Percentiles rank a stretch among this genome's conserved stretches.
phyloP scores from a whole-genome alignment of 2,797 vertebrate genomes.

The Lerista edwardsae region DNA sequence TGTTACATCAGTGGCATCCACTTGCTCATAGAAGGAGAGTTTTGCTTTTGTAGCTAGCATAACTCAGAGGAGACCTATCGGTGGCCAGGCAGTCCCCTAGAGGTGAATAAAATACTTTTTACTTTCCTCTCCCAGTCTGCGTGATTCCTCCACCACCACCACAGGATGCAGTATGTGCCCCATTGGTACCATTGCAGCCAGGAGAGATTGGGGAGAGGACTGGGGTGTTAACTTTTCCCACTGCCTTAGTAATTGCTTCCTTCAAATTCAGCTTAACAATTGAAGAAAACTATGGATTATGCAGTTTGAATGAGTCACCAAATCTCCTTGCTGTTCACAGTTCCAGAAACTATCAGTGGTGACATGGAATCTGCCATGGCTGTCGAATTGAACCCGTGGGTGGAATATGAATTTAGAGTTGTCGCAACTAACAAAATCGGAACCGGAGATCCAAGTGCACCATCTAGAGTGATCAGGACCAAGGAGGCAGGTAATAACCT shows the following conservation, averaged over 20 bases:
- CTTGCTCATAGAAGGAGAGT: too few relatives aligned
- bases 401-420: constrained; percentile 97
- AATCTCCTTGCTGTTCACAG: constrained; percentile 70
- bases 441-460: constrained; percentile 92
- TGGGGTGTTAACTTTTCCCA: background rate
- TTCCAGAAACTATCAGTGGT: constrained; percentile 92
- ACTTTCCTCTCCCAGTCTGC: too few relatives aligned
- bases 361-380: constrained; percentile 97
- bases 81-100: too few relatives aligned
- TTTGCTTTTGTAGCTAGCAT: too few relatives aligned
- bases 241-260: background rate
- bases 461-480: constrained; percentile 89
- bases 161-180: too few relatives aligned
- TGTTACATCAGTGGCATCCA: too few relatives aligned
- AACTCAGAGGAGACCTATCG: too few relatives aligned
- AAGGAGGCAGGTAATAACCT: constrained; percentile 90
- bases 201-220: too few relatives aligned
- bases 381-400: constrained; percentile 95
- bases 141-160: too few relatives aligned
- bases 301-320: background rate
- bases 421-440: constrained; percentile 94
- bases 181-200: too few relatives aligned
- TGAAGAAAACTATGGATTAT: background rate
- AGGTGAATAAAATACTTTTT: too few relatives aligned
- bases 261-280: background rate